Conservation (phyloP, 1,140 invertebrate genomes). For the Rhyzopertha dominica region DNA sequence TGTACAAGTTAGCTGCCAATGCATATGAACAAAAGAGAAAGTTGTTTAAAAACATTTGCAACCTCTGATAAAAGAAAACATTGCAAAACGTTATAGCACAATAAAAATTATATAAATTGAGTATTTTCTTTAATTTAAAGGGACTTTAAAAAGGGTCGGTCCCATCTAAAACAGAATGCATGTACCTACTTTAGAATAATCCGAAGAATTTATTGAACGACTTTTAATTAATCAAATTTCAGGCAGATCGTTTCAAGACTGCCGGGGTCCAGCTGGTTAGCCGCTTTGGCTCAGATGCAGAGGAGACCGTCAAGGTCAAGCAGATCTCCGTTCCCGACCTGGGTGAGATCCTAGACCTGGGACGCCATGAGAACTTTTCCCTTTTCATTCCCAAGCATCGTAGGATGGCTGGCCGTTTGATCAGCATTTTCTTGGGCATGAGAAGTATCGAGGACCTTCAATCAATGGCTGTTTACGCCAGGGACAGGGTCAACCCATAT, state of each 20-base stretch:
- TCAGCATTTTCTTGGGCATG: constrained; percentile 69
- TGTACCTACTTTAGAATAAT: no score
- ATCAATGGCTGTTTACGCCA: constrained; percentile 64
- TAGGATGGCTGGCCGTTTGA: constrained; percentile 60
- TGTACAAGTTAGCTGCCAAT: no score
- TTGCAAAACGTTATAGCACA: no score
- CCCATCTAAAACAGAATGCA: no score
- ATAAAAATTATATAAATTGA: no score
- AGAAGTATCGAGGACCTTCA: constrained; percentile 64
- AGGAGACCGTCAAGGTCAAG: constrained; percentile 54
- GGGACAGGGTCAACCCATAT: constrained; percentile 69
- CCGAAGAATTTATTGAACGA: no score
- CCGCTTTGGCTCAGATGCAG: constrained; percentile 55
- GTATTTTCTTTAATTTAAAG: no score
- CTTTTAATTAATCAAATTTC: constrained; percentile 17
- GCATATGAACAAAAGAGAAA: no score
- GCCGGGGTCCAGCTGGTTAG: constrained; percentile 50
- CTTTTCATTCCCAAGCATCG: constrained; percentile 70
- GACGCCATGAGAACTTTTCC: constrained; percentile 65
- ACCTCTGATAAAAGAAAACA: no score
- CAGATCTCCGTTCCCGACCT: constrained; percentile 66
- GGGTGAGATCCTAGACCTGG: constrained; percentile 58
- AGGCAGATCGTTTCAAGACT: constrained; percentile 60
- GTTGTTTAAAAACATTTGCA: no score
- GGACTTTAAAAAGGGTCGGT: no score